Evolutionary conservation across 2,888 invertebrate species (phyloP), one percentile per base, ranked within the genome.

Genomic region (Drosophila antonietae): DNA sequence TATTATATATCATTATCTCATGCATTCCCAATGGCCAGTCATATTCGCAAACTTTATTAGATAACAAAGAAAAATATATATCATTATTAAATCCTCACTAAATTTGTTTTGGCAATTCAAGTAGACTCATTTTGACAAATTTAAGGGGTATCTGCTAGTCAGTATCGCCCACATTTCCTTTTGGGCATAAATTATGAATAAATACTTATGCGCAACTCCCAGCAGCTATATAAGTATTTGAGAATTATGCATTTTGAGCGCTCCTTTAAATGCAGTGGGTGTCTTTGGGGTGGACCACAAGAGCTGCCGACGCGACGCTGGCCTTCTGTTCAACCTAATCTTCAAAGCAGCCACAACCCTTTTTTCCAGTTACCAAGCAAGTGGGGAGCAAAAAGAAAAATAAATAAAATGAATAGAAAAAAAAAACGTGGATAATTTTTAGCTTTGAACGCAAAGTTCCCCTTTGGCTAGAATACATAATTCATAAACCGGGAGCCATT

Each of bases 381-480:
- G 62, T 41, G 28, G 39, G 23, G 10, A 39, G 53, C 33, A 41
- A 53, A 28, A 28, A 28, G 28, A 28, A 28, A 28, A 28, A 28
- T 4, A 28, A 23, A 23, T 28, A 28, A 28, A 57, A 56, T 28
- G 28, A 23, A 23, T 23, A 23, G 23, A 49, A 61, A 62, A 66
- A 47, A 64, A 62, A 64, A 57, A 62, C 43, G 62, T 56, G 68
- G 68, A 87, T 83, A 86, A 86, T 88, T 83, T 87, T 83, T 72
- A 72, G 84, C 83, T 85, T 84, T 89, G 82, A 80, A 83, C 70
- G 69, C 66, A 78, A 83, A 88, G 73, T 83, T 44, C 58, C 77
- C 89, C 78, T 51, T 35, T 47, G 89, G 86, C 80, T 61, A 73
- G 61, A 89, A 86, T 86, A 85, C 89, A 86, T 86, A 87, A 86